These are phyloP conservation scores for Clarias macrocephalus DNA, from an alignment of 2,113 vertebrate genomes.

Conservation along the genomic window DNA sequence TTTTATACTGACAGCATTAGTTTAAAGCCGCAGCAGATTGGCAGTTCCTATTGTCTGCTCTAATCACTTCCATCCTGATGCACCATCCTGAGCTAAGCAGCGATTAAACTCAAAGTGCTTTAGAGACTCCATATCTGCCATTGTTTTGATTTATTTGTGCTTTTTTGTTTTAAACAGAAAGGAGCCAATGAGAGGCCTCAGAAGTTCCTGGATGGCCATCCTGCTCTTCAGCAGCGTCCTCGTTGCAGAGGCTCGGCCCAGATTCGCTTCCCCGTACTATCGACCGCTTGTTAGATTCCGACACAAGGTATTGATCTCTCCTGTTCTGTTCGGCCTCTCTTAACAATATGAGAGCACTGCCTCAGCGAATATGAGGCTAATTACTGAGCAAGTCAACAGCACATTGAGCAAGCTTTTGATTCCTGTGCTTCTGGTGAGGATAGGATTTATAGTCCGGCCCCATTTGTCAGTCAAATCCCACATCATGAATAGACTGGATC, in stretches of 20 bases:
- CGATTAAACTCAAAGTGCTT: slow-evolving; percentile 16
- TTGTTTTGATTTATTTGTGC: slow-evolving; percentile 25
- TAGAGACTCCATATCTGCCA: not conserved
- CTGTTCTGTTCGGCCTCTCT: slow-evolving; percentile 36
- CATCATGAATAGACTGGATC: not conserved
- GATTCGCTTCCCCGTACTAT: slow-evolving; percentile 64
- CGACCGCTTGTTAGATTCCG: slow-evolving; percentile 75
- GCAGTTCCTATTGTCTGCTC: slow-evolving; percentile 60
- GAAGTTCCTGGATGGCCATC: slow-evolving; percentile 62
- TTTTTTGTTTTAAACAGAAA: slow-evolving; percentile 33
- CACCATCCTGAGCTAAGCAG: slow-evolving; percentile 51
- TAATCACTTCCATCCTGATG: slow-evolving; percentile 69
- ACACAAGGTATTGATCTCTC: slow-evolving; percentile 76
- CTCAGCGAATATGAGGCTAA: slow-evolving; percentile 30
- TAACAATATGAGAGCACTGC: slow-evolving; percentile 35
- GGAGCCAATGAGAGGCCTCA: slow-evolving; percentile 68
- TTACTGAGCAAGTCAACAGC: slow-evolving; percentile 30
- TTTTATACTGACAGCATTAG: slow-evolving; percentile 66
- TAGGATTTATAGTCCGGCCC: not conserved
- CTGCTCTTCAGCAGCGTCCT: slow-evolving; percentile 64
- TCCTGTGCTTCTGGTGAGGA: not conserved
- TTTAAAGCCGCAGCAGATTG: slow-evolving; percentile 65
- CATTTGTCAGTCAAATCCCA: not conserved
- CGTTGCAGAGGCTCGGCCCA: slow-evolving; percentile 60
- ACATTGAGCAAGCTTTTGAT: not conserved